Evolutionary conservation across 2,888 invertebrate species (phyloP), one percentile per base, ranked within the genome.

Genomic region (Cryptocheilus praepositus): DNA sequence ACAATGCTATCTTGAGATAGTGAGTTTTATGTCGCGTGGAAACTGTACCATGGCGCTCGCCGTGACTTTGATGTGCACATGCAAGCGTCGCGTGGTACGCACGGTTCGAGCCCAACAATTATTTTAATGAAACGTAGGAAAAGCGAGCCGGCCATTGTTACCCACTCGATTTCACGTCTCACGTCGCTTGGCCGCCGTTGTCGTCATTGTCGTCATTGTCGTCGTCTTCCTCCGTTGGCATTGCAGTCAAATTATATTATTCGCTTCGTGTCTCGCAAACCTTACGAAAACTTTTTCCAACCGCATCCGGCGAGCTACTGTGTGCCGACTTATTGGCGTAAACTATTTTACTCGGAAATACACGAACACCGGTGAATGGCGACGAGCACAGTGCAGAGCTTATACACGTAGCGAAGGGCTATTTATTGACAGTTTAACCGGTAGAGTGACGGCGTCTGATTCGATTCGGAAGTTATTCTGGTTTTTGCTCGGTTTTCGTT

Each of bases 31-130:
- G 2, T 55, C 15, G 44, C 72, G 76, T 80, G 80, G 79, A 80
- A 80, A 80, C 70, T 76, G 76, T 80, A 77, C 73, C 77, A 70
- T 57, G 52, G 43, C 21, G 22, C 46, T 11, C 21, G 52, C 22
- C 45, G 43, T 36, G 60, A 21, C 54, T 43, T 60, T 54, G 25
- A 61, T 54, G 22, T 54, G 49, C 54, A 54, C 45, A 43, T 16
- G 49, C 15, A 25, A 45, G 7, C 11, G 16, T 54, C 19, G 52
- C 52, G 52, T 36, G 36, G 28, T 54, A 36, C n/a, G 3, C 16
- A 51, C 21, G 19, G 2, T 16, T 49, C n/a, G n/a, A 5, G 61
- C 21, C 45, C 49, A n/a, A 21, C 22, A 57, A 57, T 63, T 63
- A 63, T 56, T 45, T 55, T n/a, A 63, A 63, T 57, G 51, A 63